Conservation (phyloP, 2,888 invertebrate genomes). For the Eledone cirrhosa region DNA sequence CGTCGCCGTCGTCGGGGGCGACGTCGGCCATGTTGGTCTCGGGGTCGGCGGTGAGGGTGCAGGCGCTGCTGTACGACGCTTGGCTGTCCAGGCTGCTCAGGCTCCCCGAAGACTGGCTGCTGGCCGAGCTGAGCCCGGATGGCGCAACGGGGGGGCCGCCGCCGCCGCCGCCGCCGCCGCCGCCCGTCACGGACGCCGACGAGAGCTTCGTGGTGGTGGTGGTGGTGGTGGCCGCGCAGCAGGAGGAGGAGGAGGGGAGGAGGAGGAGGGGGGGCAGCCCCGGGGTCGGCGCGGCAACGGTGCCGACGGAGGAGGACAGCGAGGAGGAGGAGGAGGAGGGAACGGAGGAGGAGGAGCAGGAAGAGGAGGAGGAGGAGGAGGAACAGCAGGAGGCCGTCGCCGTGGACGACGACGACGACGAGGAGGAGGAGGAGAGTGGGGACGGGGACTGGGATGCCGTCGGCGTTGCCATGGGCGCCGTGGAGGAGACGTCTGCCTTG, state of each 20-base stretch:
- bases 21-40: constrained; percentile 30
- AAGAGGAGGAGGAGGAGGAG: constrained; percentile 45
- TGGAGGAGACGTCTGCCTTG: constrained; percentile 41
- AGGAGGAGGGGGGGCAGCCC: constrained; percentile 47
- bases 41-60: constrained; percentile 55
- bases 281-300: too few species aligned
- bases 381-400: too few species aligned
- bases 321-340: constrained; percentile 47
- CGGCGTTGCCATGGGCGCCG: constrained; percentile 32
- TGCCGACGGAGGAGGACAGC: not conserved
- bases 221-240: not conserved
- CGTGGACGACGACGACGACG: too few species aligned
- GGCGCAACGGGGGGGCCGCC: not conserved
- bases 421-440: too few species aligned
- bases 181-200: not conserved
- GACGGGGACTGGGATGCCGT: constrained; percentile 17
- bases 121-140: constrained; percentile 44
- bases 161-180: too few species aligned
- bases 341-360: constrained; percentile 42
- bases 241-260: too few species aligned
- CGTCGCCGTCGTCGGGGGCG: constrained; percentile 22
- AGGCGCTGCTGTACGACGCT: constrained; percentile 57
- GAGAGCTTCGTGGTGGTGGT: too few species aligned
- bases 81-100: constrained; percentile 58
- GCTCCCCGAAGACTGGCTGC: constrained; percentile 59